Conservation (phyloP, 2,888 invertebrate genomes). For the Ceramica pisi region DNA sequence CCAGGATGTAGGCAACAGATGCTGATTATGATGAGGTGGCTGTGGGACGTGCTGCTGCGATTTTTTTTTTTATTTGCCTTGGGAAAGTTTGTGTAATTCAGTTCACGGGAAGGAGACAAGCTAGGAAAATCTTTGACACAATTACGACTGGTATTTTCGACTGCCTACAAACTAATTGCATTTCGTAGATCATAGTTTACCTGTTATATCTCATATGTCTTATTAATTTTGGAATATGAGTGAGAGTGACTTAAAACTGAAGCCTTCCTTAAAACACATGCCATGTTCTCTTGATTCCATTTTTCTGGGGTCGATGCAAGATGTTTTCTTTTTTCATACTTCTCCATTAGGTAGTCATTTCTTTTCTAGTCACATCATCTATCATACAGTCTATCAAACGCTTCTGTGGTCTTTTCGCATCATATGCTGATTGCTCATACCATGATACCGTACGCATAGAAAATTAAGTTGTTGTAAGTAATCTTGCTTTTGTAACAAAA, state of each 20-base stretch:
- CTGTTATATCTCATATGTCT: too few species aligned
- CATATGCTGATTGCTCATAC: neutral
- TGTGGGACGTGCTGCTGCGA: constrained; percentile 22
- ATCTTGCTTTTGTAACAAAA: constrained; percentile 21
- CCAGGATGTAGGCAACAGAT: constrained; percentile 62
- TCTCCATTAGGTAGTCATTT: neutral
- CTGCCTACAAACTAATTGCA: neutral
- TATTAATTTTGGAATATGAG: too few species aligned
- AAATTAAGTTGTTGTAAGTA: too few species aligned
- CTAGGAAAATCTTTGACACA: neutral
- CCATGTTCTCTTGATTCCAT: neutral
- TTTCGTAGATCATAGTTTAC: neutral
- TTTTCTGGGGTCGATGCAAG: neutral
- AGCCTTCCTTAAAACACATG: neutral
- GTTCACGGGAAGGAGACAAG: neutral
- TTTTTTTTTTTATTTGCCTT: constrained; percentile 20
- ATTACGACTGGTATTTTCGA: neutral
- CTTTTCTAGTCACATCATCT: neutral
- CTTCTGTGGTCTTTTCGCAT: neutral
- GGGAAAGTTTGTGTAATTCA: constrained; percentile 18
- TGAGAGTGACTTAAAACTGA: too few species aligned
- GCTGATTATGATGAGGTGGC: constrained; percentile 61
- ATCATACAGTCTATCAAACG: too few species aligned
- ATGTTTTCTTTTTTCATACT: neutral
- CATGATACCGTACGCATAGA: neutral